Evolutionary conservation across 2,797 vertebrate genomes (phyloP), one percentile per base, ranked within the genome.

Genomic region (Steatocranus sp.): DNA sequence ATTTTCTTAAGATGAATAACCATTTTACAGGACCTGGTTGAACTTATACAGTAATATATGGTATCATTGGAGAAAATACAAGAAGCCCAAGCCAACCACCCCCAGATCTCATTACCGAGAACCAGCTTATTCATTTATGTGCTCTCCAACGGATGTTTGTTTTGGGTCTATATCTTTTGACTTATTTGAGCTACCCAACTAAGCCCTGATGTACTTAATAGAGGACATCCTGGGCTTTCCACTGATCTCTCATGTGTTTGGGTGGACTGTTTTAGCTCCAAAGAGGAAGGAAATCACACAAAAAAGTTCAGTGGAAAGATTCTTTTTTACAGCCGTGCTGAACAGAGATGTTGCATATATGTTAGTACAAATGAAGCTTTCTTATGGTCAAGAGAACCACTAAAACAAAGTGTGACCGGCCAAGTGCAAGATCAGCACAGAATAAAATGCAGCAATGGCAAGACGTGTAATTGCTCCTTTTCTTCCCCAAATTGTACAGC

Each of bases 401-500:
- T 75, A 75, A 73, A 12, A 30, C 25, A 73, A 73, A 73, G 23
- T 63, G 41, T 50, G 41, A 54, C 50, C 20, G 48, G 66, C 17
- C 10, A 30, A 73, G 41, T 46, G 17, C 25, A 48, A 48, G 41
- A 27, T 48, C 25, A 30, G 25, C 68, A 73, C 8, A 73, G 41
- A 73, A 73, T 73, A n/a, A 73, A 73, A 48, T 73, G 43, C 68
- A 48, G 48, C 41, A 73, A 48, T 30, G 10, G 25, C 41, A 48
- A 17, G 25, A 30, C 48, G 41, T 0, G 25, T 30, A 48, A 73
- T 73, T 73, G 68, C 41, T 25, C 7, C 25, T 73, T 73, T 73
- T 48, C 41, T 46, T 46, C 25, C 23, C 15, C 66, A 70, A 2
- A 70, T 73, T 73, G 25, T 48, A 0, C 68, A 6, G 41, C 23